Percentiles rank a stretch among this genome's conserved stretches.
Evolutionary conservation across 2,888 invertebrate species (phyloP).

Genomic region (Arctia plantaginis): DNA sequence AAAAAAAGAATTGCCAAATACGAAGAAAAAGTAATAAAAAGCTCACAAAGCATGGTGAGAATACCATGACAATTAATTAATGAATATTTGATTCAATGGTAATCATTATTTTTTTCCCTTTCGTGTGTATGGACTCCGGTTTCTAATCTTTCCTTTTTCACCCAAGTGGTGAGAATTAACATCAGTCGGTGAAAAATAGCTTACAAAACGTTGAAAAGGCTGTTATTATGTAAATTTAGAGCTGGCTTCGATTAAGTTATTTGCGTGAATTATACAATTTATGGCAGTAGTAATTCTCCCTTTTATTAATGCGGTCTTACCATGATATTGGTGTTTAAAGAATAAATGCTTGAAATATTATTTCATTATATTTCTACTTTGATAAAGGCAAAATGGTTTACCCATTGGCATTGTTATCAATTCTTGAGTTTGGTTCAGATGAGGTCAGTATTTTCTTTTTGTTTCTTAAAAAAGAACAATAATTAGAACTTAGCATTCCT

Average conservation of each 20-base stretch:
- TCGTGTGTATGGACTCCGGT: constrained; percentile 1
- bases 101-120: neutral
- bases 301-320: constrained; percentile 59
- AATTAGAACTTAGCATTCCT: neutral
- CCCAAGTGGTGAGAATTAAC: constrained; percentile 37
- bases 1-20: neutral
- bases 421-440: constrained; percentile 3
- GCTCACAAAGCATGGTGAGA: no score
- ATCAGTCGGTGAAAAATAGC: constrained; percentile 54
- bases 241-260: constrained; percentile 67
- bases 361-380: constrained; percentile 21
- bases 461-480: neutral
- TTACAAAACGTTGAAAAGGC: constrained; percentile 53
- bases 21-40: neutral
- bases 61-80: no score
- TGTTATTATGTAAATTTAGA: constrained; percentile 68
- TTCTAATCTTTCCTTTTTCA: neutral
- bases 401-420: constrained; percentile 18
- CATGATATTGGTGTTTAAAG: constrained; percentile 52
- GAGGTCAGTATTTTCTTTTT: neutral
- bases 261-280: constrained; percentile 66
- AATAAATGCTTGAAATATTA: constrained; percentile 37
- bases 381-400: constrained; percentile 4
- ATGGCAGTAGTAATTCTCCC: constrained; percentile 59
- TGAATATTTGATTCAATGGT: no score